Evolutionary conservation across 2,888 invertebrate genomes (phyloP), one percentile per base, ranked within the genome.

Genomic region (Mylabris sibirica): DNA sequence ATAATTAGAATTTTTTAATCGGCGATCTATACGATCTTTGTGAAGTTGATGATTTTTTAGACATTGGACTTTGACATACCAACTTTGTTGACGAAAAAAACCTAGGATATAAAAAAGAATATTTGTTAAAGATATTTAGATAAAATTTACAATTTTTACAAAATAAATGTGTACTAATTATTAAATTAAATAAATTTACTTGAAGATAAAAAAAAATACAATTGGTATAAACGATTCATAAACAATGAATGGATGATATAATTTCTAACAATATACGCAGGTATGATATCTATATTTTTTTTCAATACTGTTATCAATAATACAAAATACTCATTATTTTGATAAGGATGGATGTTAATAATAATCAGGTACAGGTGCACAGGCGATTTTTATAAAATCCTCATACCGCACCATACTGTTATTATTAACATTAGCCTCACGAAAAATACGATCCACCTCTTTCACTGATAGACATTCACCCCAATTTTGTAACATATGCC

Each of bases 361-460:
- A 84, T 97, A 97, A 84, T 97, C 96, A 0, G 96, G 96, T 4
- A 96, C 94, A 0, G 96, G 96, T 3, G 96, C 96, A 84, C 95
- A 96, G 3, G 95, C 93, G 75, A 97, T 96, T 85, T 95, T 95
- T 0, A 96, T 93, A 83, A 97, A 96, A 82, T 97, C 96, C 76
- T 95, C 92, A 78, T 96, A 97, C n/a, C 92, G 90, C 0, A 97
- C 94, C 61, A 90, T 89, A 3, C 94, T 94, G 75, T 89, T 92
- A 60, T 91, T 90, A 0, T 90, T 89, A 0, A 97, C 95, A 81
- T 96, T 96, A 0, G 96, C 96, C 83, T 97, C 97, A 0, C 96
- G 88, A 81, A 96, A 96, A 72, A 97, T 95, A 74, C 95, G 94
- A 81, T 97, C 96, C 60, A 97, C 89, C 86, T 92, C 92, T 74